Percentiles rank a stretch among this genome's conserved stretches.
These are phyloP conservation scores for Desmodus rotundus DNA, from an alignment of 2,113 vertebrate species.

Conservation along the genomic window DNA sequence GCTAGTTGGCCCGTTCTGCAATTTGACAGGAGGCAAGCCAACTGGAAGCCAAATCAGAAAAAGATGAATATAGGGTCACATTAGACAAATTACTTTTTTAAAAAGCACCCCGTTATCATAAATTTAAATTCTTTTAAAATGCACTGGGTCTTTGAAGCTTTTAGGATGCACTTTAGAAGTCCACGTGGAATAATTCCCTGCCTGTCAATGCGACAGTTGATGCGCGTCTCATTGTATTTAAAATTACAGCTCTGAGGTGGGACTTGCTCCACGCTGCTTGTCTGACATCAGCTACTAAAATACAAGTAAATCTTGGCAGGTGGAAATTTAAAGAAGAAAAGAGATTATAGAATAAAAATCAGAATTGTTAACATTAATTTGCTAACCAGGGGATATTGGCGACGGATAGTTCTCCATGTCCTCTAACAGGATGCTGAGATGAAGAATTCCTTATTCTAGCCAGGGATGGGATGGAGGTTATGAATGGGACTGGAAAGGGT, in stretches of 20 bases:
- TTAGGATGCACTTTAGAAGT: constrained; percentile 86
- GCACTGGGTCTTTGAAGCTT: constrained; percentile 78
- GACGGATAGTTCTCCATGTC: not conserved
- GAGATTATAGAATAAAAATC: constrained; percentile 79
- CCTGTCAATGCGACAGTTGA: constrained; percentile 83
- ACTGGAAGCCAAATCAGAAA: constrained; percentile 71
- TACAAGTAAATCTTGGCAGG: constrained; percentile 85
- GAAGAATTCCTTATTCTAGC: not conserved
- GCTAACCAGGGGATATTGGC: constrained; percentile 36
- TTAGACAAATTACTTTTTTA: constrained; percentile 80
- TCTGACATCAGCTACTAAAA: constrained; percentile 88
- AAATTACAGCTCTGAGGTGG: constrained; percentile 88
- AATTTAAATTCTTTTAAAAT: constrained; percentile 78
- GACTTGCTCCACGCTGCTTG: constrained; percentile 79
- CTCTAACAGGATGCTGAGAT: not conserved
- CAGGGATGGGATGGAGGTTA: not conserved
- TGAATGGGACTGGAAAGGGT: rapidly evolving
- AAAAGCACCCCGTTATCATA: constrained; percentile 56
- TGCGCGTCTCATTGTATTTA: constrained; percentile 85
- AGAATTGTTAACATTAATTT: constrained; percentile 78
- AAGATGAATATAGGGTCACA: constrained; percentile 77
- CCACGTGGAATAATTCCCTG: constrained; percentile 83
- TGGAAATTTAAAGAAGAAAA: constrained; percentile 87
- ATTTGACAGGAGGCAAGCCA: constrained; percentile 80
- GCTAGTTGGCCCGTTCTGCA: constrained; percentile 72